These are phyloP conservation scores for Falcunculus frontatus DNA, from an alignment of 2,113 vertebrate species.

Conservation along the genomic window DNA sequence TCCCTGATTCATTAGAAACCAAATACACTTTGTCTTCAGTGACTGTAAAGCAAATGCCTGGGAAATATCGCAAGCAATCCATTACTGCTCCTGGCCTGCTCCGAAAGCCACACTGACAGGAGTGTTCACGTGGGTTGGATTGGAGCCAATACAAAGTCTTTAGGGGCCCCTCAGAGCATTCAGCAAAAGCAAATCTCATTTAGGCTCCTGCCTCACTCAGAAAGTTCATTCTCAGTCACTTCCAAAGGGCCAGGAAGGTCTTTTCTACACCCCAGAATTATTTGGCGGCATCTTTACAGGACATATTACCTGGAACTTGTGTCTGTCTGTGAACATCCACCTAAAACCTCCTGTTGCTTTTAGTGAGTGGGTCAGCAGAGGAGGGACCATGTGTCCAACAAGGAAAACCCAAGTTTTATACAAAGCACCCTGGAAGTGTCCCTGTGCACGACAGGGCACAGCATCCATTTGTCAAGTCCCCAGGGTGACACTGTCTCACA, in stretches of 20 bases:
- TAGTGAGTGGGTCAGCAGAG: neutral
- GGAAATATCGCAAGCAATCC: slow-evolving; percentile 23
- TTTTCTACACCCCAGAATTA: neutral
- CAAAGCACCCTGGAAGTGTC: neutral
- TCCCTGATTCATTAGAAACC: slow-evolving; percentile 30
- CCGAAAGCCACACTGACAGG: neutral
- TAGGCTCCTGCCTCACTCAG: neutral
- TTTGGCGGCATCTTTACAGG: no score
- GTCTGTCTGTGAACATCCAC: neutral
- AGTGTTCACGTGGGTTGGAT: neutral
- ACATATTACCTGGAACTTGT: accelerated
- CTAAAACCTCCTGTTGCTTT: neutral
- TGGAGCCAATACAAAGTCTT: neutral
- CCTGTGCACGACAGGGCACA: neutral
- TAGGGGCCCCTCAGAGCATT: neutral
- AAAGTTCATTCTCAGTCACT: neutral
- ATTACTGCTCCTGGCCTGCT: neutral
- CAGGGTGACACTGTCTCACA: neutral
- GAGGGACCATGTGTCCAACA: neutral
- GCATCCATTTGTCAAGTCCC: neutral
- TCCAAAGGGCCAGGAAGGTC: neutral
- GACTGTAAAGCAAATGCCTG: slow-evolving; percentile 36
- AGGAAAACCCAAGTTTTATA: neutral
- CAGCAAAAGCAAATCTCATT: slow-evolving; percentile 2
- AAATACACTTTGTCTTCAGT: slow-evolving; percentile 13